phyloP scores from a whole-genome alignment of 2,888 invertebrate genomes.

The Cheilosia urbana region DNA sequence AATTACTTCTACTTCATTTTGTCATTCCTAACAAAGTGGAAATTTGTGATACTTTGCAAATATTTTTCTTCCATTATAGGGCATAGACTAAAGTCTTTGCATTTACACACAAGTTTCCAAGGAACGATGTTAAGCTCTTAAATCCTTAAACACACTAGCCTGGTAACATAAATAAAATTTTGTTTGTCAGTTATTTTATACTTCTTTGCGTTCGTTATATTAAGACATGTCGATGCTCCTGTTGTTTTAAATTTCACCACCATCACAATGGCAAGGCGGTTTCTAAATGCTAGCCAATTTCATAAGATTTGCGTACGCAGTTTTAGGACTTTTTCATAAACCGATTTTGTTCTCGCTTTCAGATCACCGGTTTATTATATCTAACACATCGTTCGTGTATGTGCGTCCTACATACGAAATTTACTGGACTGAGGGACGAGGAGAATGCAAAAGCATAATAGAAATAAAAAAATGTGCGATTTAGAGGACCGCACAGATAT shows the following conservation, averaged over 20 bases:
- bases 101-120: too few species aligned
- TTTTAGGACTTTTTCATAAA: constrained; percentile 11
- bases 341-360: neutral
- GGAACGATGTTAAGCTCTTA: neutral
- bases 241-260: neutral
- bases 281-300: neutral
- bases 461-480: constrained; percentile 42
- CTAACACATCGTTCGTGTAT: constrained; percentile 18
- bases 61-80: constrained; percentile 46
- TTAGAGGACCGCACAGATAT: constrained; percentile 14
- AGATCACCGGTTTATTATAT: constrained; percentile 11
- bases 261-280: neutral
- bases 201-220: constrained; percentile 9
- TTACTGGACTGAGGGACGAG: constrained; percentile 5
- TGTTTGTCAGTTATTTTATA: constrained; percentile 6
- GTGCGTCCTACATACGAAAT: too few species aligned
- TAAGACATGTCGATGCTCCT: constrained; percentile 1
- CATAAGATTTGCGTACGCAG: constrained; percentile 13
- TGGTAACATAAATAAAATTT: constrained; percentile 14
- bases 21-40: constrained; percentile 54
- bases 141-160: constrained; percentile 4
- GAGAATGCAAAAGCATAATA: constrained; percentile 37
- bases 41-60: constrained; percentile 29
- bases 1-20: constrained; percentile 64
- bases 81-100: neutral